Conservation (phyloP, 2,113 vertebrate genomes). For the Lonchura striata region DNA sequence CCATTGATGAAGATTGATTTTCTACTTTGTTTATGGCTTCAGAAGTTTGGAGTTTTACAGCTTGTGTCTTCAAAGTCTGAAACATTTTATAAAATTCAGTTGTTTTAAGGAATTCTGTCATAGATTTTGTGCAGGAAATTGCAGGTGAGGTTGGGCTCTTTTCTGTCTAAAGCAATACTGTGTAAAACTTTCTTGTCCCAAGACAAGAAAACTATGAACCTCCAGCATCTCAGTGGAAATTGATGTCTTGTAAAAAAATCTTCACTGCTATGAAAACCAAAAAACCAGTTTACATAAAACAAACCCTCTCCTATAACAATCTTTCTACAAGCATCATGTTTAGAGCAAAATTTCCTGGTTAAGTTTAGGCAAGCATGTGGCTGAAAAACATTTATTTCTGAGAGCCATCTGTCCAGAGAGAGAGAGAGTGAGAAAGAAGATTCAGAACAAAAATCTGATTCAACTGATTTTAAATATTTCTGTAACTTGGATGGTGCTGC, state of each 20-base stretch:
- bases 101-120: neutral
- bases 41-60: neutral
- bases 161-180: neutral
- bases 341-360: neutral
- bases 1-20: neutral
- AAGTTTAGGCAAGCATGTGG: neutral
- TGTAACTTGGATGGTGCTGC: neutral
- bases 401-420: conserved; percentile 35
- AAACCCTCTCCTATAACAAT: neutral
- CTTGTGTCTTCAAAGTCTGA: neutral
- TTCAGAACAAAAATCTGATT: conserved; percentile 38
- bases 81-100: neutral
- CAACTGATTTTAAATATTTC: conserved; percentile 14
- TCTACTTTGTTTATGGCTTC: neutral
- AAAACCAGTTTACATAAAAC: neutral
- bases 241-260: neutral
- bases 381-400: conserved; percentile 33
- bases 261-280: neutral
- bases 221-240: neutral
- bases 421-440: conserved; percentile 38
- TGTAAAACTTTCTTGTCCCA: neutral
- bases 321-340: neutral
- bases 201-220: neutral
- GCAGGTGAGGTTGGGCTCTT: neutral
- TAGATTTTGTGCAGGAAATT: neutral